These are phyloP conservation scores for Polypterus bichir DNA, from an alignment of 2,113 vertebrate species.

Conservation along the genomic window DNA sequence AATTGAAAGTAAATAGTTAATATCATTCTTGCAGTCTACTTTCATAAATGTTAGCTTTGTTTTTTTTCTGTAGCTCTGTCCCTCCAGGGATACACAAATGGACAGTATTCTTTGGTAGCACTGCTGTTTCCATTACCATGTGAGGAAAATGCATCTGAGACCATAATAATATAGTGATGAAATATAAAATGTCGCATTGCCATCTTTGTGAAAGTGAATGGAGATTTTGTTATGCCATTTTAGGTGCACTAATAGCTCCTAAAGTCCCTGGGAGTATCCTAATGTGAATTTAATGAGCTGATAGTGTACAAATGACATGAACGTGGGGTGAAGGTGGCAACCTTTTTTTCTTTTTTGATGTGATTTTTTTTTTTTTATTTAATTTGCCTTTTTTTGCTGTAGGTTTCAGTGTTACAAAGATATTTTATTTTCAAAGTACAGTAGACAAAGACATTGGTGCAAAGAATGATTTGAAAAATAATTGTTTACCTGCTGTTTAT, in stretches of 20 bases:
- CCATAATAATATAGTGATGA: constrained; percentile 82
- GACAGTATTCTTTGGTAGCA: constrained; percentile 60
- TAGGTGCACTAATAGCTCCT: constrained; percentile 84
- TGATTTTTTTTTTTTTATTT: constrained; percentile 66
- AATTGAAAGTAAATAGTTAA: constrained; percentile 65
- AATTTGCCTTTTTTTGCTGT: constrained; percentile 46
- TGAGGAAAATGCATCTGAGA: constrained; percentile 70
- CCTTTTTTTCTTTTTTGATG: constrained; percentile 64
- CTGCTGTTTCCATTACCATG: constrained; percentile 77
- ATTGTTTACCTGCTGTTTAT: no score
- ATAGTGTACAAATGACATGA: constrained; percentile 82
- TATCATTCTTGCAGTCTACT: constrained; percentile 60
- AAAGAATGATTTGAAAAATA: no score
- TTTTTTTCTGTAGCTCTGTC: constrained; percentile 46
- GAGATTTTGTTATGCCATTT: constrained; percentile 81
- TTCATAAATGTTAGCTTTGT: constrained; percentile 61
- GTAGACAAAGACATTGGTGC: no score
- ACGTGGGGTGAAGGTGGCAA: constrained; percentile 89
- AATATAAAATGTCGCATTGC: constrained; percentile 79
- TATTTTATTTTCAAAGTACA: no score
- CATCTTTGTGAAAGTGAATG: constrained; percentile 72
- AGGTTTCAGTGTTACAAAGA: no score
- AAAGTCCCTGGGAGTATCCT: constrained; percentile 77
- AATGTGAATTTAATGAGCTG: constrained; percentile 98
- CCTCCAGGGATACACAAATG: constrained; percentile 78